Evolutionary conservation across 2,113 vertebrate genomes (phyloP), one percentile per base, ranked within the genome.

Genomic region (Prolemur simus): DNA sequence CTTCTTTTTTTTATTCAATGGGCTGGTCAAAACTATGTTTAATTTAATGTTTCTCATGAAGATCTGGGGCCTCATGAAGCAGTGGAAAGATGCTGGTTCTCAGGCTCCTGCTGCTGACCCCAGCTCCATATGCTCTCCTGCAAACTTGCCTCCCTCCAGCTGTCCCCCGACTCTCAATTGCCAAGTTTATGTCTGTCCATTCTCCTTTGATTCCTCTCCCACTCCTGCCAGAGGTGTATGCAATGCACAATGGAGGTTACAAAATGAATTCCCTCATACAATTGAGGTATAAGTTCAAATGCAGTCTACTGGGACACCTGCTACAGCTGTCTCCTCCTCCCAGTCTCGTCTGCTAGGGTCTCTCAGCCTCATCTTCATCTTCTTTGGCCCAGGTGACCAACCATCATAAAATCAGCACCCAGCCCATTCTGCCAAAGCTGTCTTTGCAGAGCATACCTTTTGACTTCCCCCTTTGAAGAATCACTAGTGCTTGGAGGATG

Each of bases 21-120:
- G 60, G 39, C 18, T 92, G 92, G n/a, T 88, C 94, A 77, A 87
- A 34, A 2, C 5, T 77, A 18, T 8, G 25, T 52, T 95, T 64
- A 89, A 81, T 66, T 39, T 63, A 63, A 11, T 17, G 14, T 69
- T 92, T 87, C 63, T 89, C 21, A 6, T 18, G 17, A 84, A 42
- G n/a, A 39, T 37, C 4, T 77, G 32, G 17, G 23, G 39, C 1
- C 15, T 86, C 52, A 18, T 11, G 49, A 74, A 27, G 45, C 23
- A 49, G 18, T 32, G 56, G n/a, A 21, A 68, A 12, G 10, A 8
- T 29, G 8, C 8, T 5, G 45, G 17, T 34, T 73, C 45, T 52
- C 2, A 1, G 86, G 4, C 3, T 37, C 25, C 6, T 20, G 78
- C 56, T 87, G 29, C 15, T 12, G 9, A 18, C 32, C 10, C 17